Evolutionary conservation across 2,888 invertebrate genomes (phyloP).

Genomic region (Drosophila nr. perissopoda): DNA sequence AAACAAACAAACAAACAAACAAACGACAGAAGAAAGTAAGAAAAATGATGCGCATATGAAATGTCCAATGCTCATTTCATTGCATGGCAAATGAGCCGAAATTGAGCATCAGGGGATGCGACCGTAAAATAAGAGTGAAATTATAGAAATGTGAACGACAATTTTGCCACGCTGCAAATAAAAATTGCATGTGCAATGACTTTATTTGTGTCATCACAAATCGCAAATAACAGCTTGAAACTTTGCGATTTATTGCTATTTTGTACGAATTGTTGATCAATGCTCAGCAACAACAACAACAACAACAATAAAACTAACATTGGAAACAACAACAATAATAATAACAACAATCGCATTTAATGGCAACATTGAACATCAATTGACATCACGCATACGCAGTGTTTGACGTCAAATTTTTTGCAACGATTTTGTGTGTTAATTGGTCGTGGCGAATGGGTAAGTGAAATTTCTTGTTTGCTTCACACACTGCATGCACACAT

Average conservation of each 20-base stretch:
- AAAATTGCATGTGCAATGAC: constrained; percentile 42
- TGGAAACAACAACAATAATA: constrained; percentile 3
- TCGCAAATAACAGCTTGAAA: constrained; percentile 14
- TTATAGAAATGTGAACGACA: constrained; percentile 15
- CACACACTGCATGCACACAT: constrained; percentile 20
- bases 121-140: neutral
- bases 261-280: constrained; percentile 33
- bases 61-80: neutral
- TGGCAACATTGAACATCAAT: constrained; percentile 32
- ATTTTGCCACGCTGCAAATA: constrained; percentile 27
- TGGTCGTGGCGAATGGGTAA: constrained; percentile 49
- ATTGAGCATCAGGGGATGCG: neutral
- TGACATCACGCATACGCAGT: constrained; percentile 56
- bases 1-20: constrained; percentile 2
- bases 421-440: constrained; percentile 50
- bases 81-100: neutral
- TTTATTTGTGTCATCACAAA: constrained; percentile 49
- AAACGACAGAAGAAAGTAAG: constrained; percentile 9
- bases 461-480: constrained; percentile 39
- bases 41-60: constrained; percentile 11
- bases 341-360: constrained; percentile 6
- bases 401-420: constrained; percentile 29
- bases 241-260: constrained; percentile 16
- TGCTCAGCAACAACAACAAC: constrained; percentile 9
- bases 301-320: neutral